These are phyloP conservation scores for Hipposideros larvatus DNA, from an alignment of 2,797 vertebrate genomes.

Conservation along the genomic window DNA sequence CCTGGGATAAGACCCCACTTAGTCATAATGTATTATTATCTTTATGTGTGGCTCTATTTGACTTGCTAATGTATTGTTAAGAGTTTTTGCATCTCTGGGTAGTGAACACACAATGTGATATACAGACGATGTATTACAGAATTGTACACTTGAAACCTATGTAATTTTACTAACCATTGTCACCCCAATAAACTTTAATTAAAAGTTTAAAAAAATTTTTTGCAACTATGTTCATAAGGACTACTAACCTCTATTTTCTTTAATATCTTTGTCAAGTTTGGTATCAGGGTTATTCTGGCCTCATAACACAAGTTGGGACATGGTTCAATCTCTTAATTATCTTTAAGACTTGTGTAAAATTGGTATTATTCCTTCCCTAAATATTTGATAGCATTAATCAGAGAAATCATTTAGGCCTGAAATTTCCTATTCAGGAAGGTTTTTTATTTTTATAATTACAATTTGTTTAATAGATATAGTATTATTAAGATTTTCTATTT, in stretches of 20 bases:
- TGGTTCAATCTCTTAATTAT: background rate
- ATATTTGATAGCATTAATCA: constrained; percentile 3
- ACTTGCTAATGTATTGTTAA: background rate
- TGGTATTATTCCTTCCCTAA: background rate
- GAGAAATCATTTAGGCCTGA: background rate
- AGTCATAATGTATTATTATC: background rate
- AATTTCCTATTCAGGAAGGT: background rate
- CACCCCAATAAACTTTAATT: too few relatives aligned
- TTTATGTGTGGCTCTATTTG: background rate
- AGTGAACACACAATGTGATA: too few relatives aligned
- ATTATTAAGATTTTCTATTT: background rate
- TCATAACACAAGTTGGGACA: background rate
- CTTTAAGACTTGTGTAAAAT: constrained; percentile 3
- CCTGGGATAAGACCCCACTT: background rate
- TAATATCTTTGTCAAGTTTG: background rate
- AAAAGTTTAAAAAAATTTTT: background rate
- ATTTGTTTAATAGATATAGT: background rate
- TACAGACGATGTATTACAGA: too few relatives aligned
- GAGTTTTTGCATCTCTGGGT: background rate
- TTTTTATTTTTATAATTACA: background rate
- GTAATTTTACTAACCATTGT: too few relatives aligned
- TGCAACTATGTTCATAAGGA: background rate
- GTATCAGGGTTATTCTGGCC: background rate
- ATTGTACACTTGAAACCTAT: too few relatives aligned
- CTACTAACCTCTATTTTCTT: background rate